Conservation (phyloP, 1,140 invertebrate species). For the Ctenoplectra terminalis region DNA sequence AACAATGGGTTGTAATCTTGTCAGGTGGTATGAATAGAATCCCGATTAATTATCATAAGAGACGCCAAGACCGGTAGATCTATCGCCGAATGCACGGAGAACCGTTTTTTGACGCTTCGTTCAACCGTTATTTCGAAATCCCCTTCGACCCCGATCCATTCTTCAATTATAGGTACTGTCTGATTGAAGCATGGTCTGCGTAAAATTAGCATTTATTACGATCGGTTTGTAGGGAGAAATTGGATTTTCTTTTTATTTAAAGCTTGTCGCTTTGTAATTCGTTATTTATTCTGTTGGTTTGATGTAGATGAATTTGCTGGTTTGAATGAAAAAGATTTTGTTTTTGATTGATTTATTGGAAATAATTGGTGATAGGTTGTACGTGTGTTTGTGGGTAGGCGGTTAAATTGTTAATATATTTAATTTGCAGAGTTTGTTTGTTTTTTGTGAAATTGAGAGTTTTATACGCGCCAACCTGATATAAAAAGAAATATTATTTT, state of each 20-base stretch:
- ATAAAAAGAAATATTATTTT: too few species aligned
- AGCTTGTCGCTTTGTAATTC: not conserved
- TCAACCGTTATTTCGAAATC: constrained; percentile 51
- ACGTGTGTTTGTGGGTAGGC: too few species aligned
- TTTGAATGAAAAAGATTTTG: too few species aligned
- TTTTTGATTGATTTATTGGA: too few species aligned
- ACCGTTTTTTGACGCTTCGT: not conserved
- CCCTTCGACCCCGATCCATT: constrained; percentile 8
- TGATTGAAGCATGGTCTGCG: too few species aligned
- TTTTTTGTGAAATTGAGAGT: too few species aligned
- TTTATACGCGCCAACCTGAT: too few species aligned
- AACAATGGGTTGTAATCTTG: constrained; percentile 40
- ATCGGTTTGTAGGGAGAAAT: not conserved
- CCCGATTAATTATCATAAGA: constrained; percentile 39
- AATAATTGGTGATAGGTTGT: too few species aligned
- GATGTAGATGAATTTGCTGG: too few species aligned
- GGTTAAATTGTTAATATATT: too few species aligned
- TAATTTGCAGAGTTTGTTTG: too few species aligned
- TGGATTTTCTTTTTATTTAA: too few species aligned
- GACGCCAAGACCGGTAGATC: constrained; percentile 2
- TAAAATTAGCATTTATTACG: not conserved
- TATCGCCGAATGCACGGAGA: not conserved
- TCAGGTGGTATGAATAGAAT: constrained; percentile 23
- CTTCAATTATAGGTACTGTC: not conserved
- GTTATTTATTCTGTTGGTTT: not conserved